Evolutionary conservation across 2,113 vertebrate genomes (phyloP).

Genomic region (Pachyramphus minor): DNA sequence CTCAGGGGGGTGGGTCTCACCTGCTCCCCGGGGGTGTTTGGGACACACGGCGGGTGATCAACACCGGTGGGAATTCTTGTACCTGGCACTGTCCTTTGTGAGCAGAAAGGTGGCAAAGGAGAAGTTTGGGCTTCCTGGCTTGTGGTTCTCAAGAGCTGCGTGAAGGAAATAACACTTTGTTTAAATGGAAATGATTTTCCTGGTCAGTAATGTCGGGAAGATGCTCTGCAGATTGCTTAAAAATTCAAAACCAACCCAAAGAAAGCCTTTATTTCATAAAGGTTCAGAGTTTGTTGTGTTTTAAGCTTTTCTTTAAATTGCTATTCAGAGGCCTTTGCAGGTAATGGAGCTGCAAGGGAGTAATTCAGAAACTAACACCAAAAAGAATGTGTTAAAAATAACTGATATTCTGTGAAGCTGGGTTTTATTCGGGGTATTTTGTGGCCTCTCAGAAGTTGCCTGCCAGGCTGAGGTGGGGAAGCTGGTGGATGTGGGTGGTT

Average conservation of each 20-base stretch:
- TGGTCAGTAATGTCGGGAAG: not conserved
- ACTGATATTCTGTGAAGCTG: not conserved
- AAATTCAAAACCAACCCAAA: not conserved
- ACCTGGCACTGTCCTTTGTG: not conserved
- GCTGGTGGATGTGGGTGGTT: not conserved
- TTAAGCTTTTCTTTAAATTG: not conserved
- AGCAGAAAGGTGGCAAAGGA: not conserved
- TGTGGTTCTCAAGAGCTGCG: not conserved
- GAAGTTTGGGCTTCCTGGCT: not conserved
- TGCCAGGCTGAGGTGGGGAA: not conserved
- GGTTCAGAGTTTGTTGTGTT: not conserved
- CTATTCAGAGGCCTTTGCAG: not conserved
- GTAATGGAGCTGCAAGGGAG: not conserved
- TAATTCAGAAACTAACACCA: not conserved
- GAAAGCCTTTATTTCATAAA: not conserved
- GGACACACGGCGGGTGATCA: not conserved
- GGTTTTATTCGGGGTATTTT: not conserved
- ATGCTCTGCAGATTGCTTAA: not conserved
- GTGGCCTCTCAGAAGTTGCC: not conserved
- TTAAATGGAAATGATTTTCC: not conserved
- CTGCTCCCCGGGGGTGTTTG: not conserved
- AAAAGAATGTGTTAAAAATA: not conserved
- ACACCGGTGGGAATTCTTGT: not conserved
- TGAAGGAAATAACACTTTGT: not conserved
- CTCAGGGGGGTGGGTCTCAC: not conserved